Evolutionary conservation across 1,140 invertebrate species (phyloP), one percentile per base, ranked within the genome.

Genomic region (Penaeus japonicus): DNA sequence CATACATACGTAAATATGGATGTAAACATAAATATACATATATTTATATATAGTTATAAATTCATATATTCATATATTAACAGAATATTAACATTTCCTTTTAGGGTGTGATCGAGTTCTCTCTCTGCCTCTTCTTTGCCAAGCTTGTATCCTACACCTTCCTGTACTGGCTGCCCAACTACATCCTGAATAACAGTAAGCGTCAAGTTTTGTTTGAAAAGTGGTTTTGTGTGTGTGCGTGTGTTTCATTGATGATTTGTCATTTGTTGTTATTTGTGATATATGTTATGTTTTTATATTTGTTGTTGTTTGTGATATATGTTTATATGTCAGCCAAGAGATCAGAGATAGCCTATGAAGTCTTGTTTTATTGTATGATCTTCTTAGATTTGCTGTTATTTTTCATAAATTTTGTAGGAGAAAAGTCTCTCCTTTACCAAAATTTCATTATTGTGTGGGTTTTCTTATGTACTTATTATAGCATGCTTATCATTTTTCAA

Each of bases 61-160:
- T n/a, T 32, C 55, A 75, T 39, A 27, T 32, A 27, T 65, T 18
- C 78, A 20, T 87, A 18, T 39, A n/a, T n/a, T n/a, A n/a, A n/a
- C n/a, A n/a, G n/a, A n/a, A n/a, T n/a, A n/a, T n/a, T n/a, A n/a
- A n/a, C 73, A 62, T 27, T 62, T 5, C 4, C 57, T 79, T 39
- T 70, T 91, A 95, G 94, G 98, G 98, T 30, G 98, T 99, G 1
- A 91, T 98, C 4, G 98, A 99, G 93, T 99, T 97, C 93, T 98
- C 98, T 0, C 92, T 99, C 2, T 97, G 96, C 57, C 93, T 99
- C 54, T 99, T 99, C 92, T 99, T 99, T 93, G 96, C 97, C n/a
- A 99, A 99, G 93, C 94, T 99, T 10, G 98, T 99, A 82, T 98
- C 96, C 92, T 99, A 99, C 92, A 99, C 98, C 85, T 99, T 99